Evolutionary conservation across 2,888 invertebrate genomes (phyloP), one percentile per base, ranked within the genome.

Genomic region (Torymus tubicola): DNA sequence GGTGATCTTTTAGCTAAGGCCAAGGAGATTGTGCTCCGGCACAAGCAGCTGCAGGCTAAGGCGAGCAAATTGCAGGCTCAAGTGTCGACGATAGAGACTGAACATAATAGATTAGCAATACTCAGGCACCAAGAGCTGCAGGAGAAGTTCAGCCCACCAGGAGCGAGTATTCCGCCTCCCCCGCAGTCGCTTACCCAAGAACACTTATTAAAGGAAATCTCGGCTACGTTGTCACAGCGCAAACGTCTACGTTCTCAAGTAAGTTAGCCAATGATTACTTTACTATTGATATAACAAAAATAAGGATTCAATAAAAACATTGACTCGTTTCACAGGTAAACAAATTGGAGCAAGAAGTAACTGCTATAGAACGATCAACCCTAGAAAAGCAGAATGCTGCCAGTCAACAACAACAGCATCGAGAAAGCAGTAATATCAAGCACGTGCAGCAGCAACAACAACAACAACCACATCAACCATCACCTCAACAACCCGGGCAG

Each of bases 1-100:
- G 96, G 96, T 76, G 97, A 97, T 91, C 92, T 97, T 78, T 92
- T 97, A 78, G 95, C 96, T 5, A 96, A 96, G 91, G 96, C 97
- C 73, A 97, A 96, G 89, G 96, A 97, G 92, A 98, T 98, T 86
- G 98, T 98, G 52, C 94, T 96, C 77, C 93, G 96, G 50, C 98
- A 98, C 90, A 98, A 97, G 90, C 97, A 98, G 88, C 92, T 98
- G 79, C 98, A 98, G 91, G 95, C 95, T 82, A 96, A 97, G 91
- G 97, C 96, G 1, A 95, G 95, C 88, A 95, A 95, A 89, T 92
- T 98, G 81, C 97, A 98, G 89, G 94, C 94, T 53, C 96, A 97
- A 93, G 96, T 97, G 81, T 91, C 91, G 63, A 90, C 90, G 13
- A 93, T 96, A 86, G 97, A 97, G 91, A 93, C 94, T 84, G 96